Evolutionary conservation across 2,113 vertebrate species (phyloP), one percentile per base, ranked within the genome.

Genomic region (Phalacrocorax brasilianus): DNA sequence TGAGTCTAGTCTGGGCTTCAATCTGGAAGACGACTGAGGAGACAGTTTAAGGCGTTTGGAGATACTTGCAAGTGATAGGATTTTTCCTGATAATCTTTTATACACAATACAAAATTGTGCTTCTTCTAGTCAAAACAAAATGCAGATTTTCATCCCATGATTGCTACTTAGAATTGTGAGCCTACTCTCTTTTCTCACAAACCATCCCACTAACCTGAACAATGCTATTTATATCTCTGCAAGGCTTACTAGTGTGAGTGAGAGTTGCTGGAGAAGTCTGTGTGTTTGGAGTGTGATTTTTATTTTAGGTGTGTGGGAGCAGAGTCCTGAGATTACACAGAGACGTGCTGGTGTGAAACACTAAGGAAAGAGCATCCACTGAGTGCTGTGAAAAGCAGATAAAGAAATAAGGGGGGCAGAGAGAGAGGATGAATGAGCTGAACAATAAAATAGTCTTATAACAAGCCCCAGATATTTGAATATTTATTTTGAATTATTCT

Each of bases 401-500:
- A 89, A 82, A 92, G 84, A 85, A 89, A 59, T 58, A 81, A 86
- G 65, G 23, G 55, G 21, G 55, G 18, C 59, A 26, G 50, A 88
- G 4, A 71, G 65, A 77, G 38, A 30, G 53, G 55, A 92, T 73
- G 88, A 96, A 92, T 76, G 75, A 81, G 32, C 30, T 91, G 81
- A 96, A 89, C 14, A 35, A 96, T 84, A 67, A 93, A 96, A 85
- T 17, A 90, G 85, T 92, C 89, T 94, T 71, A 75, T 94, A 96
- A 88, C 82, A 93, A 97, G 87, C 73, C 84, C 32, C 80, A 93
- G 87, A 97, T 50, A 91, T 94, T 80, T 95, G 89, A 97, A 94
- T 97, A 93, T 94, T 97, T 97, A 95, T 96, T 97, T 95, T 87
- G 77, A 94, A 96, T 96, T 95, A 95, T 93, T 96, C 74, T 78